These are phyloP conservation scores for Sepioteuthis lessoniana DNA, from an alignment of 2,888 invertebrate species.

Conservation along the genomic window DNA sequence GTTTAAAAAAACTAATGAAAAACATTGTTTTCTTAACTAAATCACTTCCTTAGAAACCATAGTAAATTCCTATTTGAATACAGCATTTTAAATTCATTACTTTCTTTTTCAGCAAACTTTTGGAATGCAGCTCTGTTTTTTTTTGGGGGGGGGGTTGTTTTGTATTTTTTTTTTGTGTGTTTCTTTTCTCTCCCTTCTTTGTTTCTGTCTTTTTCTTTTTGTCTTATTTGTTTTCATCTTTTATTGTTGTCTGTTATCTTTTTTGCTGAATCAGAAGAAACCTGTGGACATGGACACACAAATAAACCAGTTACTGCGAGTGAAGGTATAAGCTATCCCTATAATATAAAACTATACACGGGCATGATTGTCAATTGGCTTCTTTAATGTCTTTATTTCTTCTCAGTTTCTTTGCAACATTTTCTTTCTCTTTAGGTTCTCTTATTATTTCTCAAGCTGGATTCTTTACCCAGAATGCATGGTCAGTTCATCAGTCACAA, in stretches of 20 bases:
- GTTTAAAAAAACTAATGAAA: too few species aligned
- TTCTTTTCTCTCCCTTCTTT: not conserved
- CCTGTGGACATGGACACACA: constrained; percentile 44
- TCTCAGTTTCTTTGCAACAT: not conserved
- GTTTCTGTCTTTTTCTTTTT: too few species aligned
- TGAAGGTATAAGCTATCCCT: constrained; percentile 42
- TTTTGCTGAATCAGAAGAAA: constrained; percentile 1
- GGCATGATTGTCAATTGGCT: not conserved
- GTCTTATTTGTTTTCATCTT: not conserved
- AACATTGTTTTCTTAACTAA: too few species aligned
- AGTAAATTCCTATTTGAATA: not conserved
- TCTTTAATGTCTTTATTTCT: not conserved
- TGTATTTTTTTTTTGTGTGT: not conserved
- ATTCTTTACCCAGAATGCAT: not conserved
- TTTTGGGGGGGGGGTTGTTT: not conserved
- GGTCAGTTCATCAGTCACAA: not conserved
- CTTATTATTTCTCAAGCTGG: not conserved
- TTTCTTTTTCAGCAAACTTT: not conserved
- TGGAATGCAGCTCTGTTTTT: not conserved
- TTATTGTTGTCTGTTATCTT: constrained; percentile 39
- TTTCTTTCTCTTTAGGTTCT: not conserved
- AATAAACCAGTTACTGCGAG: constrained; percentile 44
- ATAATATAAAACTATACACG: not conserved
- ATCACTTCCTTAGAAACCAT: not conserved
- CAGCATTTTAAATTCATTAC: not conserved